Conservation (phyloP, 1,140 invertebrate genomes). For the Sycophila sp. region DNA sequence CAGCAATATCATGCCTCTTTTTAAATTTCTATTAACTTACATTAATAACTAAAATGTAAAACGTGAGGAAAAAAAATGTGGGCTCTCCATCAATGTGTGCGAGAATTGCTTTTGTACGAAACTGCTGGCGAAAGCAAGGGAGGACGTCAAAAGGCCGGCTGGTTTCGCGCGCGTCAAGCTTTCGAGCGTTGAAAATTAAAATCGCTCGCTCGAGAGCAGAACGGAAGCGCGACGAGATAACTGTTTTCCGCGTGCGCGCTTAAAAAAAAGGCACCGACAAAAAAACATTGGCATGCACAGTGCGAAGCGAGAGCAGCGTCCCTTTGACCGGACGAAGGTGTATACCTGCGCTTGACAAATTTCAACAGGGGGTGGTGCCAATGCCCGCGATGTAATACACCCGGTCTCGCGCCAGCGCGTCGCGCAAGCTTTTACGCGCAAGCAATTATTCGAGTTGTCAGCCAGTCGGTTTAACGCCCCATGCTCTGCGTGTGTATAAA, state of each 20-base stretch:
- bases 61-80: too few relatives aligned
- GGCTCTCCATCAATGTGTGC: background rate
- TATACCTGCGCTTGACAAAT: slow-evolving; percentile 39
- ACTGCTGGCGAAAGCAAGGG: too few relatives aligned
- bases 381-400: slow-evolving; percentile 50
- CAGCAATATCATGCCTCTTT: too few relatives aligned
- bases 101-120: too few relatives aligned
- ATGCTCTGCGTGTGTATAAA: slow-evolving; percentile 57
- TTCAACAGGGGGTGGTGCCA: slow-evolving; percentile 40
- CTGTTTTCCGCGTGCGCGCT: too few relatives aligned
- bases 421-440: slow-evolving; percentile 58
- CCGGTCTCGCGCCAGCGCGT: slow-evolving; percentile 41
- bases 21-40: too few relatives aligned
- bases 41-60: too few relatives aligned
- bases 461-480: slow-evolving; percentile 60
- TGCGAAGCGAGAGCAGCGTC: background rate
- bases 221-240: background rate
- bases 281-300: background rate
- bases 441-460: slow-evolving; percentile 65
- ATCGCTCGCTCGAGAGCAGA: background rate
- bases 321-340: background rate
- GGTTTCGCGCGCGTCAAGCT: background rate
- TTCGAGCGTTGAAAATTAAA: slow-evolving; percentile 10
- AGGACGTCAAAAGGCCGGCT: too few relatives aligned
- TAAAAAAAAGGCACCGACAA: background rate